Evolutionary conservation across 2,797 vertebrate genomes (phyloP).

Genomic region (Silurus lanzhouensis): DNA sequence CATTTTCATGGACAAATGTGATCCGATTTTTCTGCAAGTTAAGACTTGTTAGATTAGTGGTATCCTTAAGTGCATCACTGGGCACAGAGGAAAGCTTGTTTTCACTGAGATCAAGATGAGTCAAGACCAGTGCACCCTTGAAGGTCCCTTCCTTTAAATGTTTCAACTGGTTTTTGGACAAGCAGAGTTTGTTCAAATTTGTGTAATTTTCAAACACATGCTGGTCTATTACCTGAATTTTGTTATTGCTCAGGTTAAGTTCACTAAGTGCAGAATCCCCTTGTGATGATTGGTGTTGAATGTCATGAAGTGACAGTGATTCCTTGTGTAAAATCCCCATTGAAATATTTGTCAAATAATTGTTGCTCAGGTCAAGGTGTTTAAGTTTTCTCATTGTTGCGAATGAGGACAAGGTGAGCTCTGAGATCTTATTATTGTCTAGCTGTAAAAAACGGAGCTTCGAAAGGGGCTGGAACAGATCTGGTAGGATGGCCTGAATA

Average conservation of each 20-base stretch:
- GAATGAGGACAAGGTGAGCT: constrained; percentile 58
- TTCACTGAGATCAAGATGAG: constrained; percentile 61
- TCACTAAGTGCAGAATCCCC: constrained; percentile 36
- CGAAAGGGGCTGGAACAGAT: constrained; percentile 58
- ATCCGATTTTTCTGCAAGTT: constrained; percentile 61
- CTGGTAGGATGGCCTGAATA: constrained; percentile 53
- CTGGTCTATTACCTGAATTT: constrained; percentile 50
- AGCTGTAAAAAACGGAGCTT: constrained; percentile 59
- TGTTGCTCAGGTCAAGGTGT: constrained; percentile 63
- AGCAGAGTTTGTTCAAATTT: constrained; percentile 49
- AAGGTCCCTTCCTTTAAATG: constrained; percentile 30
- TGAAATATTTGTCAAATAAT: constrained; percentile 57
- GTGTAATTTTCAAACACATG: constrained; percentile 51
- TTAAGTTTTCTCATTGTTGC: constrained; percentile 58
- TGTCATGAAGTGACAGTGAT: constrained; percentile 37
- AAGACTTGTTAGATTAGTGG: constrained; percentile 51
- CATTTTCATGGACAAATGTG: constrained; percentile 47
- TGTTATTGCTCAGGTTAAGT: constrained; percentile 63
- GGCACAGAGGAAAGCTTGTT: constrained; percentile 60
- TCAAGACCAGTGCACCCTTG: constrained; percentile 42
- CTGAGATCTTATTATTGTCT: constrained; percentile 62
- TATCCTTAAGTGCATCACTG: constrained; percentile 50
- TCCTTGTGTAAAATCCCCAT: constrained; percentile 52
- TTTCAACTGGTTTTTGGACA: constrained; percentile 65
- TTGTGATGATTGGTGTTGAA: constrained; percentile 40